Base-by-base conservation (phyloP, 2,113 vertebrate species). In the Labrus mixtus region DNA sequence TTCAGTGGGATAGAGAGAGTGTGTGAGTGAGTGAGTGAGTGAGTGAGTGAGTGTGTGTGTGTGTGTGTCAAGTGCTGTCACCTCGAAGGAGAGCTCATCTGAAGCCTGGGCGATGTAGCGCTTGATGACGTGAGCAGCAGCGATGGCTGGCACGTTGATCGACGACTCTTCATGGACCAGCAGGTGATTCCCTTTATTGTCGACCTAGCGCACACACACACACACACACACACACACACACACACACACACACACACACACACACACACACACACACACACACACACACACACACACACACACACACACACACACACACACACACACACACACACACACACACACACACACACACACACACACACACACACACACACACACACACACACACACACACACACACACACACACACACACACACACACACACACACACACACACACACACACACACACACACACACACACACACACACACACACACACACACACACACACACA, bases 121-220 rank as follows among this genome's bases (percentile, higher is more conserved):
- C 90, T 99, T 99, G 82, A 99, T 98, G 65, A 99, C 98, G 0
- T 99, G 98, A 76, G 98, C 98, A 58, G 98, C 98, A 57, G 97
- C 98, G 1, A 99, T 98, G 15, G 98, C 98, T 5, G 98, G 98
- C 39, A 99, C 97, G 0, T 99, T 99, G 88, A 99, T 99, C 81
- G 97, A 99, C 0, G 98, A 99, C 54, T 99, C 98, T 83, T 99
- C 98, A 0, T 99, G 97, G 57, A 99, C 97, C 50, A 99, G 92
- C 69, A 99, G 96, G 87, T 97, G 97, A 91, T 99, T 99, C 33
- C 98, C 98, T 89, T 98, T 99, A 86, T 99, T 99, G 90, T 99
- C 98, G 83, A 99, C 96, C 98, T 99, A 86, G 6, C 0, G 55
- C 43, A 66, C 36, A 81, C 10, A 81, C 10, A 68, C 20, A 78